Evolutionary conservation across 2,888 invertebrate species (phyloP).

Genomic region (Drosophila mimica): DNA sequence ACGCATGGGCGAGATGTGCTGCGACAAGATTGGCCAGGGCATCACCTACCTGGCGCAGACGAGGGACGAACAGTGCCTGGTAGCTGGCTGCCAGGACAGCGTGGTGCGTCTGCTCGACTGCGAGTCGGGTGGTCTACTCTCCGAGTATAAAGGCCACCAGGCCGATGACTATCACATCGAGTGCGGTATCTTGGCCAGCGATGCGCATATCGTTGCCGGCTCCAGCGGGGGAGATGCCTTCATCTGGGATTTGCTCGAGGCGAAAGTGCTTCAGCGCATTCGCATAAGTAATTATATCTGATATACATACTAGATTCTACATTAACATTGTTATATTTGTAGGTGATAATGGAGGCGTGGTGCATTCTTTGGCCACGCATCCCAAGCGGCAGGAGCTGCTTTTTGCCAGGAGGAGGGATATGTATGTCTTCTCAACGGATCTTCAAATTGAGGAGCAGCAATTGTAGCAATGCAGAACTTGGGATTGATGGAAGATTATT

Average conservation of each 20-base stretch:
- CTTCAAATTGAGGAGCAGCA: conserved; percentile 65
- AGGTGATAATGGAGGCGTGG: conserved; percentile 87
- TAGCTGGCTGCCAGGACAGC: conserved; percentile 94
- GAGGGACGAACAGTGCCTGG: conserved; percentile 95
- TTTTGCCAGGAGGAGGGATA: conserved; percentile 82
- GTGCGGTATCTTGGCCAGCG: conserved; percentile 92
- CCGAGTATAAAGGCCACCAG: conserved; percentile 93
- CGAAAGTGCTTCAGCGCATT: conserved; percentile 86
- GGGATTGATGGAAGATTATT: background rate
- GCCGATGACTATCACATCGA: conserved; percentile 94
- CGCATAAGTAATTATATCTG: conserved; percentile 65
- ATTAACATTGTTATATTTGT: background rate
- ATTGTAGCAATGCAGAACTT: conserved; percentile 31
- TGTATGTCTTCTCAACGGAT: conserved; percentile 79
- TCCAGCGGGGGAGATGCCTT: conserved; percentile 90
- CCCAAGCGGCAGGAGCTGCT: conserved; percentile 86
- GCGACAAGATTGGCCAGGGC: conserved; percentile 94
- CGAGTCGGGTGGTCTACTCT: conserved; percentile 90
- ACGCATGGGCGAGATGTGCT: conserved; percentile 91
- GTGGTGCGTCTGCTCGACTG: conserved; percentile 95
- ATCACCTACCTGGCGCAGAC: conserved; percentile 92
- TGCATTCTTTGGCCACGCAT: conserved; percentile 93
- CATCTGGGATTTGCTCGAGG: conserved; percentile 94
- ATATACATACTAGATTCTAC: background rate
- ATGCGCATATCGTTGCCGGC: conserved; percentile 94